Base-by-base conservation (phyloP, 2,113 vertebrate genomes). In the Genyomyrus donnyi region DNA sequence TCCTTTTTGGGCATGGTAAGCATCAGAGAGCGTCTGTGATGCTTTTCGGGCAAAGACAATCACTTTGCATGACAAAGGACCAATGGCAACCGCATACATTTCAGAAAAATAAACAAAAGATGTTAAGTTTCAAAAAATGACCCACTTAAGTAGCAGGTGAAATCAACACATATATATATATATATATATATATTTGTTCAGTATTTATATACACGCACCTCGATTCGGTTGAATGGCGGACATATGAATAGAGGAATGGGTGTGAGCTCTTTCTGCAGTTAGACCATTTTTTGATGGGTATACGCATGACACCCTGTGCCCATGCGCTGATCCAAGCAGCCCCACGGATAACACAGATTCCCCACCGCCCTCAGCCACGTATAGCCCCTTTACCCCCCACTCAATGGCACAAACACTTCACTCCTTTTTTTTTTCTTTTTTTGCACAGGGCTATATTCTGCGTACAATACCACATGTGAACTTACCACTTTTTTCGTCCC, bases 41-140 rank as follows among this genome's bases (percentile, higher is more conserved):
- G 93, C 93, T 92, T 90, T 93, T 94, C 93, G 93, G 93, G 90
- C 93, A 93, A 88, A 66, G 93, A 91, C 93, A 48, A 77, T 87
- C 85, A 35, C 92, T 92, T 94, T 93, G 92, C 93, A 92, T 92
- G 90, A 93, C 94, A 95, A 95, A 95, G 92, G 91, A 93, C 93
- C 94, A 93, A 93, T 91, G 91, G 85, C 90, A 91, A 91, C 91
- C 90, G 91, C 90, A 91, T 91, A 93, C 92, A 92, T 94, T 93
- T 94, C 92, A 94, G 94, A 93, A 94, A 92, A 58, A 92, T 53
- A 13, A 53, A 48, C 15, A 45, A 85, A 48, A 85, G 21, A 46
- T 48, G 39, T 24, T 46, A 24, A 85, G 21, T 48, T 85, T 85
- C 19, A 46, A 46, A 45, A 42, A 85, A 10, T 24, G 39, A 85